A percentile compares a stretch with the other conserved stretches of the same genome.
Evolutionary conservation across 2,113 vertebrate species (phyloP).

Genomic region (Spermophilus dauricus): DNA sequence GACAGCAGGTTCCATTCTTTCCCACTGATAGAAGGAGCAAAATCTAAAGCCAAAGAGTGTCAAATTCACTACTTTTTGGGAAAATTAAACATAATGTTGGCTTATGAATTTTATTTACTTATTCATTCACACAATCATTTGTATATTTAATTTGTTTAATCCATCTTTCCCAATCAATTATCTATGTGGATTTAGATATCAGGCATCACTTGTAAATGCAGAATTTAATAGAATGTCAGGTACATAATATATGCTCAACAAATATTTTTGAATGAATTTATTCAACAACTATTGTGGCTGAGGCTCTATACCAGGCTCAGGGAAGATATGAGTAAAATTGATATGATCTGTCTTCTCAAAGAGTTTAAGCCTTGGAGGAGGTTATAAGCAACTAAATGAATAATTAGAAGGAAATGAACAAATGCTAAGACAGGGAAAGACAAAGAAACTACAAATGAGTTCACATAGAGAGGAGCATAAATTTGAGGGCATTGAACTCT

Average conservation of each 20-base stretch:
- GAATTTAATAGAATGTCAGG: not conserved
- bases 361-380: not conserved
- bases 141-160: not conserved
- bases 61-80: not conserved
- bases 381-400: not conserved
- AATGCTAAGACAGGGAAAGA: not conserved
- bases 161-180: not conserved
- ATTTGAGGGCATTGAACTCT: not conserved
- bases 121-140: not conserved
- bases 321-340: not conserved
- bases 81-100: not conserved
- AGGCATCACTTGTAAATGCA: not conserved
- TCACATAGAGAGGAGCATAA: not conserved
- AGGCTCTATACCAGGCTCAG: not conserved
- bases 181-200: not conserved
- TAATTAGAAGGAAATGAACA: not conserved
- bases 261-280: slow-evolving; percentile 29
- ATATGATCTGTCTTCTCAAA: not conserved
- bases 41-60: not conserved
- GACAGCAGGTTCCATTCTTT: not conserved
- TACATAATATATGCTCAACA: not conserved
- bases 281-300: not conserved
- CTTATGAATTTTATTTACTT: not conserved
- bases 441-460: not conserved
- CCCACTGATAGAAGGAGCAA: not conserved